Base-by-base conservation (phyloP, 2,888 invertebrate genomes). In the Strigamia maritima region DNA sequence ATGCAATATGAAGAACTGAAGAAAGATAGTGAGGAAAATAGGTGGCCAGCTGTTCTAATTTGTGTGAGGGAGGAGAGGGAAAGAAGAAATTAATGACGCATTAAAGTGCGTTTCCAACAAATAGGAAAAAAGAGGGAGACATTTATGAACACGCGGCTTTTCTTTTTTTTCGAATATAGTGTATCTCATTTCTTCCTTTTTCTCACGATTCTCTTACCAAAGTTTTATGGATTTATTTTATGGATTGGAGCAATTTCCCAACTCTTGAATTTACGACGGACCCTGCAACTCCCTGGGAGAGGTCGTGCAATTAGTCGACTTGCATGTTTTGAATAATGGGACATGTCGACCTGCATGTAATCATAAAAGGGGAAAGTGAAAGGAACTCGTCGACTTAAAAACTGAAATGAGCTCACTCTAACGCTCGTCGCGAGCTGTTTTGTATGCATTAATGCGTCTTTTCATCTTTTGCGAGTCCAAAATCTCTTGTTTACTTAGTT, bases 141-240 rank as follows among this genome's bases (percentile, higher is more conserved):
- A 70, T 70, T 70, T 70, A 70, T 70, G 70, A 70, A 70, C 26
- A 70, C 70, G 70, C 8, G 8, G 22, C 2, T 70, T 70, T 4
- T 16, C 26, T 1, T 70, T 28, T 70, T 14, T 70, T 28, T 70
- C n/a, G 28, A 28, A 28, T 70, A 70, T 70, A 70, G 26, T 28
- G 70, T 70, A 70, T 70, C 70, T 28, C 70, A 54, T 54, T 54
- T 54, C 70, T 28, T 28, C 16, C 28, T 70, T 60, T 70, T 70
- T 70, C 70, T 70, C 70, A 26, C n/a, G 70, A 70, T 28, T 70
- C 70, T 28, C 70, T 28, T 28, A 26, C 70, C n/a, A 70, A 70
- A 70, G 70, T 70, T 70, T 70, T 70, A 70, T 70, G 70, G 70
- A 70, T 70, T 70, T 70, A 70, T 70, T 70, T 70, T 70, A 70